phyloP scores from a whole-genome alignment of 2,888 invertebrate species.

The Penaeus monodon region DNA sequence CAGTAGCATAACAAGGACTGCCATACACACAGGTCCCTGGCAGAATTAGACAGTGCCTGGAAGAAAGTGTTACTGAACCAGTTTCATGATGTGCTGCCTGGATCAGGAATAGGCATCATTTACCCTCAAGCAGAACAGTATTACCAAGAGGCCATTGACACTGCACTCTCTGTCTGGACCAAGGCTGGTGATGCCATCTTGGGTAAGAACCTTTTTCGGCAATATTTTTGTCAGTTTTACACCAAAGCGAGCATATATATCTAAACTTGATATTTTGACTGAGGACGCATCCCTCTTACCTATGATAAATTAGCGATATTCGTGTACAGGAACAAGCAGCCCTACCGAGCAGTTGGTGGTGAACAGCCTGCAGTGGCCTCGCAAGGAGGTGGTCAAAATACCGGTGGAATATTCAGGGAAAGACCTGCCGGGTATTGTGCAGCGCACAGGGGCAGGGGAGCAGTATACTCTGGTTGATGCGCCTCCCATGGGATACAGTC shows the following conservation, averaged over 20 bases:
- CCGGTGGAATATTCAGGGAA: neutral
- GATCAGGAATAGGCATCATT: constrained; percentile 58
- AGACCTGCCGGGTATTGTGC: neutral
- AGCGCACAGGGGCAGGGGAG: neutral
- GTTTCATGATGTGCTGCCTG: constrained; percentile 74
- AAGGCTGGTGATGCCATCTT: constrained; percentile 24
- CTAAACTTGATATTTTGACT: neutral
- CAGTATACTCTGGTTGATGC: constrained; percentile 35
- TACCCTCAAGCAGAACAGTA: constrained; percentile 45
- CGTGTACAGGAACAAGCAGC: constrained; percentile 12
- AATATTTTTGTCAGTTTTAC: too few relatives aligned
- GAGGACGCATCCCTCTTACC: neutral
- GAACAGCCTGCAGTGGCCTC: constrained; percentile 62
- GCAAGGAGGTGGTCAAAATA: constrained; percentile 47
- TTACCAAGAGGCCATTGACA: constrained; percentile 52
- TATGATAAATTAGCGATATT: neutral
- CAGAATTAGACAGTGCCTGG: constrained; percentile 68
- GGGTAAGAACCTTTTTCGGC: constrained; percentile 20
- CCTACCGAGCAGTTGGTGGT: constrained; percentile 20
- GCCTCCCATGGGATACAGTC: constrained; percentile 32
- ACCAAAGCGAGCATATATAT: too few relatives aligned
- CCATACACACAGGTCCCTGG: constrained; percentile 37
- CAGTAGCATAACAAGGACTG: neutral
- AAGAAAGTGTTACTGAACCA: constrained; percentile 72
- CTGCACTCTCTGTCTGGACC: constrained; percentile 45